Evolutionary conservation across 2,888 invertebrate species (phyloP).

Genomic region (Cactoblastis cactorum): DNA sequence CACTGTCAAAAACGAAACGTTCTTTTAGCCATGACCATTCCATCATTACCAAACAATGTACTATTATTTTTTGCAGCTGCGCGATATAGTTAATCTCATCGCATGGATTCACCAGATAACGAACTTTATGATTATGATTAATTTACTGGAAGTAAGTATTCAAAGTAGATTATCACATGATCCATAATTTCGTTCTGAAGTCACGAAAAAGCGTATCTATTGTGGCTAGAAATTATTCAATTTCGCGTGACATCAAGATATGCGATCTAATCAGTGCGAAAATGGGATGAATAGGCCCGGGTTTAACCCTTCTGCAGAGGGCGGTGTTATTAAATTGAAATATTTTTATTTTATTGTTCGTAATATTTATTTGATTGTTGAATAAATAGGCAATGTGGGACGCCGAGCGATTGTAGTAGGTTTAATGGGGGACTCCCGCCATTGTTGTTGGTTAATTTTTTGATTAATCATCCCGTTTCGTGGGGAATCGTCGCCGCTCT

Average conservation of each 20-base stretch:
- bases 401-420: constrained; percentile 65
- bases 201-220: constrained; percentile 40
- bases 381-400: constrained; percentile 76
- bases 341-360: constrained; percentile 76
- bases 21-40: not conserved
- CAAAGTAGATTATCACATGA: constrained; percentile 29
- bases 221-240: constrained; percentile 63
- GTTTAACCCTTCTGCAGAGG: constrained; percentile 68
- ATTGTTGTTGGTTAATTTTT: constrained; percentile 78
- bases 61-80: constrained; percentile 1
- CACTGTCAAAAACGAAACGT: too few relatives aligned
- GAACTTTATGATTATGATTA: constrained; percentile 29
- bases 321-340: constrained; percentile 75
- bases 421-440: constrained; percentile 63
- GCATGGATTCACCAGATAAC: constrained; percentile 14
- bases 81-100: constrained; percentile 3
- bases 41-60: constrained; percentile 4
- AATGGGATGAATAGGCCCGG: constrained; percentile 46
- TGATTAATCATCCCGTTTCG: constrained; percentile 72
- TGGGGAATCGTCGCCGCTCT: constrained; percentile 57
- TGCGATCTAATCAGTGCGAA: constrained; percentile 57
- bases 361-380: constrained; percentile 80
- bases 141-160: constrained; percentile 34
- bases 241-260: constrained; percentile 75
- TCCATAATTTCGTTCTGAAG: constrained; percentile 33